Base-by-base conservation (phyloP, 1,140 invertebrate genomes). In the Cherax quadricarinatus region DNA sequence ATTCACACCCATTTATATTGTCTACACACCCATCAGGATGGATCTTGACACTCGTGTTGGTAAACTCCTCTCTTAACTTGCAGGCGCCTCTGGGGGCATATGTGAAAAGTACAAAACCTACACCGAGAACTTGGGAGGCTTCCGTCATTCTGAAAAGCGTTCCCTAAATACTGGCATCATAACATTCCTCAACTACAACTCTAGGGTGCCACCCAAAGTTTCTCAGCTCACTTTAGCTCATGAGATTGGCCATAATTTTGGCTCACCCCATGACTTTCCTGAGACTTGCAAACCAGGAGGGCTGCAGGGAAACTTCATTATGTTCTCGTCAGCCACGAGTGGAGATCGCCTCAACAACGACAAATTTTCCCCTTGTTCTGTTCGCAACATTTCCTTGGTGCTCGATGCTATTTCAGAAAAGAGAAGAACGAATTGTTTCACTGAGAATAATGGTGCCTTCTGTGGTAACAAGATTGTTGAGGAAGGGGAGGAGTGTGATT, bases 381-480 rank as follows among this genome's bases (percentile, higher is more conserved):
- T 98, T 81, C 97, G 98, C 49, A 99, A 99, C 95, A 99, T 99
- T 93, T 99, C 98, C 78, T 97, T 97, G 91, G 98, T 99, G 5
- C 95, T 99, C 4, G 98, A 98, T 94, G 98, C 98, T 1, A 97
- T 99, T 62, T 96, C 97, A 87, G 97, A 98, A 93, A 97, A 97
- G 75, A 97, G 98, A 93, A 99, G 99, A 95, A 96, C 97, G n/a
- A 99, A 99, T 95, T 99, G 99, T 95, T 99, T 99, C 95, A 96
- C 96, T 94, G 96, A 97, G 97, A 95, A 94, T 86, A 97, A 97
- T 90, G 98, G 98, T 91, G 98, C 99, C 49, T 99, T 99, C 96
- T 99, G 99, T 96, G 99, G 99, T 21, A 99, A 99, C 95, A 99
- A 99, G 95, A 99, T 99, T 94, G 98, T 99, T 0, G 99, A 99